Evolutionary conservation across 2,113 vertebrate species (phyloP).

Genomic region (Etheostoma cragini): DNA sequence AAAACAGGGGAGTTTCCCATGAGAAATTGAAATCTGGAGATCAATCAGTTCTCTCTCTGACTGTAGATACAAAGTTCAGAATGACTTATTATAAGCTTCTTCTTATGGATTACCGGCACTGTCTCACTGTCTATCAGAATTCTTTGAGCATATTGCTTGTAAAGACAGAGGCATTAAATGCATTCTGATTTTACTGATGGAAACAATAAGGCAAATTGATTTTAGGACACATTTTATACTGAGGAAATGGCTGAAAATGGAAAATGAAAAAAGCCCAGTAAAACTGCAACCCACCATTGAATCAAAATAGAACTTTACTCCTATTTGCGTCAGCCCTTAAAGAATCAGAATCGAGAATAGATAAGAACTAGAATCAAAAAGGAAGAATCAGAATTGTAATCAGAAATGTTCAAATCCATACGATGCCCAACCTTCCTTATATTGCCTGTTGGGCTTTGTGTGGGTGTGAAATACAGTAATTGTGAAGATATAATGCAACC

Average conservation of each 20-base stretch:
- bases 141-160: not conserved
- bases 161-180: not conserved
- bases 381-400: too few relatives aligned
- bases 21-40: slow-evolving; percentile 54
- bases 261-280: too few relatives aligned
- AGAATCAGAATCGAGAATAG: too few relatives aligned
- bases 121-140: slow-evolving; percentile 13
- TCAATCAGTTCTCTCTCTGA: slow-evolving; percentile 22
- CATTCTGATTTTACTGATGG: not conserved
- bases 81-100: slow-evolving; percentile 17
- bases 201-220: not conserved
- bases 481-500: slow-evolving; percentile 61
- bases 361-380: too few relatives aligned
- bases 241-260: not conserved
- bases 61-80: slow-evolving; percentile 2
- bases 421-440: not conserved
- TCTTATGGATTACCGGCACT: not conserved
- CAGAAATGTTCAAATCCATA: too few relatives aligned
- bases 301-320: too few relatives aligned
- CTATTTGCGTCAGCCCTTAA: too few relatives aligned
- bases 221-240: not conserved
- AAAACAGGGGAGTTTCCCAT: slow-evolving; percentile 62
- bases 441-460: slow-evolving; percentile 15
- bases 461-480: slow-evolving; percentile 67
- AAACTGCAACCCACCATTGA: too few relatives aligned